Percentiles rank a stretch among this genome's conserved stretches.
Evolutionary conservation across 1,140 invertebrate species (phyloP).

Genomic region (Caenorhabditis inopinata): DNA sequence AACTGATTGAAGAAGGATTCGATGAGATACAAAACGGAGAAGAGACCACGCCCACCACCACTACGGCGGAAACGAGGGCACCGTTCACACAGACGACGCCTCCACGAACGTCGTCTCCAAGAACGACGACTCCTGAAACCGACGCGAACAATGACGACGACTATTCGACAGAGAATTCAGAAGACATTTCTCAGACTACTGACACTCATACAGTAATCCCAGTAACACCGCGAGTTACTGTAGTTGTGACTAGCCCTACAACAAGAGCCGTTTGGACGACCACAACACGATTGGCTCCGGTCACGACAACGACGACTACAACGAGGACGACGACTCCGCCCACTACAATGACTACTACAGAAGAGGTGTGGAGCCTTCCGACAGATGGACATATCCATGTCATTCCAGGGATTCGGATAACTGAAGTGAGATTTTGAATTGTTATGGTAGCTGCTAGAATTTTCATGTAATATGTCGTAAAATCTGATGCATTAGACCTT

Average conservation of each 20-base stretch:
- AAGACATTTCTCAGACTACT: background rate
- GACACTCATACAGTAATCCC: background rate
- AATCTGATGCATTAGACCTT: no score
- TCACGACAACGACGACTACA: background rate
- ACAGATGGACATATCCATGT: background rate
- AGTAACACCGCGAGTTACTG: background rate
- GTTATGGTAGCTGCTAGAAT: no score
- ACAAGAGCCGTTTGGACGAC: conserved; percentile 1
- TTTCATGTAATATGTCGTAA: no score
- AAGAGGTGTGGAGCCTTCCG: background rate
- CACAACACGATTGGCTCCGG: background rate
- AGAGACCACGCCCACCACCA: background rate
- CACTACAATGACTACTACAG: background rate
- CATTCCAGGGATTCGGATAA: background rate
- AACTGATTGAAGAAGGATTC: conserved; percentile 10
- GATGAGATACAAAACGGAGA: background rate
- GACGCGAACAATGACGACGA: background rate
- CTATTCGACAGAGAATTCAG: background rate
- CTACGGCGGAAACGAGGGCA: background rate
- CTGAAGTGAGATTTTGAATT: background rate
- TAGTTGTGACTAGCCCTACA: background rate
- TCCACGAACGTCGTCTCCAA: no score
- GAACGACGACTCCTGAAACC: no score
- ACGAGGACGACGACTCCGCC: background rate
- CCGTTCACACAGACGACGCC: no score